Conservation (phyloP, 2,888 invertebrate genomes). For the Chymomyza amoena region DNA sequence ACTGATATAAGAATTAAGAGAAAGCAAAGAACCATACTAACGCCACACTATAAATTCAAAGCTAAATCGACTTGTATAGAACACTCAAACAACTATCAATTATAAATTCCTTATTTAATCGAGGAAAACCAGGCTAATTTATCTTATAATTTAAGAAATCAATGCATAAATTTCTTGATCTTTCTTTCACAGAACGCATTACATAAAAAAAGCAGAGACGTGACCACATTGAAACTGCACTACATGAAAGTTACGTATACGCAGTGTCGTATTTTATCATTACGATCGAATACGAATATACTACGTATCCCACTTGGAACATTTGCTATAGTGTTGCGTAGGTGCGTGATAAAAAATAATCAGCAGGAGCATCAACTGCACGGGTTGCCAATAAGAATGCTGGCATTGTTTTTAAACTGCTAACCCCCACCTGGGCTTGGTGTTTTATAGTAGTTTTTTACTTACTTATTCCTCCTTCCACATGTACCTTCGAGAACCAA, state of each 20-base stretch:
- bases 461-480: background rate
- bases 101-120: no score
- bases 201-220: conserved; percentile 7
- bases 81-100: no score
- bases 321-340: background rate
- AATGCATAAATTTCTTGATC: conserved; percentile 56
- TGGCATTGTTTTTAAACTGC: conserved; percentile 44
- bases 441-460: background rate
- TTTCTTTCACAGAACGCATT: background rate
- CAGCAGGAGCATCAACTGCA: conserved; percentile 50
- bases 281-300: conserved; percentile 7
- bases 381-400: conserved; percentile 48
- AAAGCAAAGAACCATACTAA: no score
- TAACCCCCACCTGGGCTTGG: background rate
- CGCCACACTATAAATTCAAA: no score
- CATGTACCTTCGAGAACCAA: no score
- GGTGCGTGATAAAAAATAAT: conserved; percentile 52
- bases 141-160: conserved; percentile 51
- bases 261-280: conserved; percentile 54
- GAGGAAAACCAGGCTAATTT: no score
- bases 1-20: no score
- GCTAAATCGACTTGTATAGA: no score
- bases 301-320: conserved; percentile 7
- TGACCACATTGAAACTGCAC: conserved; percentile 36
- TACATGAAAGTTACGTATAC: conserved; percentile 65